Base-by-base conservation (phyloP, 2,888 invertebrate genomes). In the Tineola bisselliella region DNA sequence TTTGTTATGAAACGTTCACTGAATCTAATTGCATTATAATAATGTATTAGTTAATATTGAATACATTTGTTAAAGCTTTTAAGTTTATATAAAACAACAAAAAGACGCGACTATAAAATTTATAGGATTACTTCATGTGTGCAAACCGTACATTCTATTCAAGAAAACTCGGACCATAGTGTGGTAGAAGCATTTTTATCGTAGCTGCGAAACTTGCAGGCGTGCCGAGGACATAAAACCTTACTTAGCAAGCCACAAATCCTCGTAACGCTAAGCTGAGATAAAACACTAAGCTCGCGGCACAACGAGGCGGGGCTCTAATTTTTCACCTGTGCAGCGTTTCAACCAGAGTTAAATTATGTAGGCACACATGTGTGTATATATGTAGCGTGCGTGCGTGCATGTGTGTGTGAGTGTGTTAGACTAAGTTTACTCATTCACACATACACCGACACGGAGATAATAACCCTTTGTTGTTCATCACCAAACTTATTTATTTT, bases 231-330 rank as follows among this genome's bases (percentile, higher is more conserved):
- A 81, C 84, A 86, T 86, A 87, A 87, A 84, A 84, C 83, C 76
- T 84, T 84, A 83, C 84, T 84, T 86, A 84, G 84, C 76, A 78
- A 81, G 79, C 84, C 81, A 86, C 84, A 86, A 84, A 87, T 87
- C 80, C 84, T 86, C 80, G 84, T 86, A 86, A 86, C 78, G 80
- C 76, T 83, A 82, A 87, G 83, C 83, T 81, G 81, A 84, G 84
- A 87, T 86, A 87, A 86, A 86, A 83, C 81, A 84, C 79, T 81
- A 82, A 82, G 84, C 83, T 79, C 75, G 77, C 72, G 76, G 78
- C 76, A 78, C 79, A 75, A 73, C 74, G 81, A 76, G 77, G 74
- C 79, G 73, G 70, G 71, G 77, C 71, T 78, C 73, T 78, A 84
- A 84, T 82, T 84, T 84, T 86, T 86, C 84, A 86, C 84, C 84